Evolutionary conservation across 2,797 vertebrate genomes (phyloP), one percentile per base, ranked within the genome.

Genomic region (Caiman crocodilus): DNA sequence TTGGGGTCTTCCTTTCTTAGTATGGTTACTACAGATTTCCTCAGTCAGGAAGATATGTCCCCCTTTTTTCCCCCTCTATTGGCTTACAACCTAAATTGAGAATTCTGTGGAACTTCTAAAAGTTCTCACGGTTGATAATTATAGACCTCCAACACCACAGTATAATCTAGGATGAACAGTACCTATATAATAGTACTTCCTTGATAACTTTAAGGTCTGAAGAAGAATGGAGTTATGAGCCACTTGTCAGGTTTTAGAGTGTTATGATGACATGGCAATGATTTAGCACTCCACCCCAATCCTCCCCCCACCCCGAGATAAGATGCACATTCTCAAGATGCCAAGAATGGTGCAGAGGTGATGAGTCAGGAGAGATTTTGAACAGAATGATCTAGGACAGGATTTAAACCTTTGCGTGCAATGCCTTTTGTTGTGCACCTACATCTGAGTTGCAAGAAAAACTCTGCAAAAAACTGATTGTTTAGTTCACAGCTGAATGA

Each of bases 161-260:
- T 77, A 87, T 90, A 69, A 80, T 71, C 64, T n/a, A 17, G 61
- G 61, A 63, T 15, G 64, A 30, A 30, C 64, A 30, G 56, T 67
- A 35, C 7, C 32, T 35, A 2, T 56, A 32, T 32, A 82, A 83
- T 50, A 42, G 23, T 57, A 13, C 25, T 10, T 80, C 79, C 55
- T 79, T 92, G 90, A 5, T 5, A 59, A 50, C 76, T 94, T 50
- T 75, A 96, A 86, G 71, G 82, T 87, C 87, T 83, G 74, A 84
- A 89, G 61, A 61, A 0, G 0, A 81, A 2, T 12, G 26, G 42
- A 74, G 1, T 77, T 64, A 28, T 6, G 79, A 76, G 4, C 18
- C 82, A 1, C 13, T 55, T 18, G 26, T 76, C 76, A 81, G 2
- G 28, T n/a, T 67, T 67, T 10, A 67, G 30, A 18, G 30, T 67